A percentile compares a stretch with the other conserved stretches of the same genome.
Conservation (phyloP, 2,888 invertebrate species). For the Dione vanillae region DNA sequence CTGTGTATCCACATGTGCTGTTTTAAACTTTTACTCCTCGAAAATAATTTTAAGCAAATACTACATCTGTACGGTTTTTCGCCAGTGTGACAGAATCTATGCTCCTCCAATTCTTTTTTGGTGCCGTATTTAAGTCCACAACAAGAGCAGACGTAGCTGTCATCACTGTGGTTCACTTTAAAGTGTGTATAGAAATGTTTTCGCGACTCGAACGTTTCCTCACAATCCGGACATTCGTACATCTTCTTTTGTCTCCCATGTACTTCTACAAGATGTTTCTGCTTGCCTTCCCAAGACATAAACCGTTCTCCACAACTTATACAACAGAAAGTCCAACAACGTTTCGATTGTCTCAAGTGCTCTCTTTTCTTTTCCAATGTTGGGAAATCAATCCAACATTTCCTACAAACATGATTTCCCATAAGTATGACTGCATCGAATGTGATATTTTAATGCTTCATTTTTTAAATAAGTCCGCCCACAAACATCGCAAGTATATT, state of each 20-base stretch:
- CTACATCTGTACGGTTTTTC: constrained; percentile 74
- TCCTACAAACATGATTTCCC: constrained; percentile 64
- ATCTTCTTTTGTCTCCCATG: constrained; percentile 59
- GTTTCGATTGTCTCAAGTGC: constrained; percentile 60
- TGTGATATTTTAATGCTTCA: constrained; percentile 70
- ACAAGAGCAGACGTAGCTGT: constrained; percentile 61
- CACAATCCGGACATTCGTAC: constrained; percentile 70
- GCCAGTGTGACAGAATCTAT: constrained; percentile 76
- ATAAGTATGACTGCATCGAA: constrained; percentile 61
- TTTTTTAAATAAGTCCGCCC: constrained; percentile 66
- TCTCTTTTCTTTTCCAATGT: constrained; percentile 59
- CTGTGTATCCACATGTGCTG: constrained; percentile 77
- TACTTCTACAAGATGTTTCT: constrained; percentile 60
- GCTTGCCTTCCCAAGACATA: constrained; percentile 69
- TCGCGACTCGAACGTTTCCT: constrained; percentile 57
- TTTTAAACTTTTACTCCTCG: constrained; percentile 72
- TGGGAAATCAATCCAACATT: constrained; percentile 69
- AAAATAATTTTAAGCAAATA: constrained; percentile 78
- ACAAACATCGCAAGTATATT: constrained; percentile 71
- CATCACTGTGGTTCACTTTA: constrained; percentile 64
- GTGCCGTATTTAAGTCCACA: constrained; percentile 66
- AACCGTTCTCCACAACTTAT: constrained; percentile 68
- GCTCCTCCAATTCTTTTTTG: constrained; percentile 65
- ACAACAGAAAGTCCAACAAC: constrained; percentile 69
- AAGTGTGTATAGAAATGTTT: constrained; percentile 68